These are phyloP conservation scores for Lucinisca nassula DNA, from an alignment of 2,888 invertebrate genomes.

Conservation along the genomic window DNA sequence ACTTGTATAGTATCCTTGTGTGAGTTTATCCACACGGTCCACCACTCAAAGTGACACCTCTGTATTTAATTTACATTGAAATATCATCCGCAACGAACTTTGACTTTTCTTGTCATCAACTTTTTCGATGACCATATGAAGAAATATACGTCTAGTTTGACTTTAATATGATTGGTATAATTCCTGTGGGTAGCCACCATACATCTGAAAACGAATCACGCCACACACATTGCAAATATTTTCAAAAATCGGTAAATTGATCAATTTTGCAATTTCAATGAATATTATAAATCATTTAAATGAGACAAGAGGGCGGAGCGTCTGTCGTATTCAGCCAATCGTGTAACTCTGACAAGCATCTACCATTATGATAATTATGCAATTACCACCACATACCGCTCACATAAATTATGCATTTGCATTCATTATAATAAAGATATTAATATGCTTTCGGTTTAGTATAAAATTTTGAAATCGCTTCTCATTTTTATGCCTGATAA, in stretches of 20 bases:
- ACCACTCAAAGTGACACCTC: constrained; percentile 21
- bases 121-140: background rate
- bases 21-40: constrained; percentile 18
- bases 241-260: background rate
- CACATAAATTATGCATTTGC: background rate
- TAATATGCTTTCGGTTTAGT: too few relatives aligned
- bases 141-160: background rate
- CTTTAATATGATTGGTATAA: background rate
- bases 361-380: background rate
- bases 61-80: constrained; percentile 5
- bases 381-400: background rate
- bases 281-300: constrained; percentile 53
- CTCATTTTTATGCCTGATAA: too few relatives aligned
- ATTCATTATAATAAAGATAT: too few relatives aligned
- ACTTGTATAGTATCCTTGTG: background rate
- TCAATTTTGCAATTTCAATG: background rate
- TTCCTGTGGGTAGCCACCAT: background rate
- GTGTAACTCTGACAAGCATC: background rate
- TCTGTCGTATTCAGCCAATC: background rate
- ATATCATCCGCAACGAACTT: constrained; percentile 5
- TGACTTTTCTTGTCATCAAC: background rate
- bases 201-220: background rate
- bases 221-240: background rate
- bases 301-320: constrained; percentile 49
- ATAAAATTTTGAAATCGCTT: too few relatives aligned